A percentile compares a stretch with the other conserved stretches of the same genome.
Evolutionary conservation across 2,797 vertebrate species (phyloP).

Genomic region (Typhlichthys eigenmanni): DNA sequence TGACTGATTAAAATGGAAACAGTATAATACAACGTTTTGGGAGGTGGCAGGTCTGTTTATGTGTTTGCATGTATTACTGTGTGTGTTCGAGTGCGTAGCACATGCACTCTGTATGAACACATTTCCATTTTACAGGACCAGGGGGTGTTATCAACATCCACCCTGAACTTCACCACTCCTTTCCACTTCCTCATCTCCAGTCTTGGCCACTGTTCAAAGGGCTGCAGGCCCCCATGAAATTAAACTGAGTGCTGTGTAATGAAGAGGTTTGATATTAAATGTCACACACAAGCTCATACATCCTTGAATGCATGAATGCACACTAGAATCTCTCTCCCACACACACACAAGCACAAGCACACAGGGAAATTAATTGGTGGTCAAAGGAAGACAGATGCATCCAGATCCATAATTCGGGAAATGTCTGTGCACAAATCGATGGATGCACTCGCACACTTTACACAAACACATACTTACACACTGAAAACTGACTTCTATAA

Average conservation of each 20-base stretch:
- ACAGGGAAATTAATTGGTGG: neutral
- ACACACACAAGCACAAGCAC: conserved; percentile 40
- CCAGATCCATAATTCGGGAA: no score
- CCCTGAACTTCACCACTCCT: conserved; percentile 46
- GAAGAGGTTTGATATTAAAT: conserved; percentile 65
- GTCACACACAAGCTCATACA: conserved; percentile 44
- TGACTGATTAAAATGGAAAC: no score
- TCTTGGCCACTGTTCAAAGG: conserved; percentile 65
- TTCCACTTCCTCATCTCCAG: conserved; percentile 42
- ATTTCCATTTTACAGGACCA: conserved; percentile 44
- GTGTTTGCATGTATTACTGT: conserved; percentile 1
- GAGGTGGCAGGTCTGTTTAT: conserved; percentile 26
- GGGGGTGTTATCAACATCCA: conserved; percentile 55
- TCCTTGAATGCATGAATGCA: no score
- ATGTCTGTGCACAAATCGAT: no score
- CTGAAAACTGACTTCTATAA: no score
- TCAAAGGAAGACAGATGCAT: no score
- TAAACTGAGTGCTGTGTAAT: conserved; percentile 67
- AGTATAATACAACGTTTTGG: neutral
- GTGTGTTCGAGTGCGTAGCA: conserved; percentile 4
- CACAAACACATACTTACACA: no score
- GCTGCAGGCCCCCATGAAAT: conserved; percentile 68
- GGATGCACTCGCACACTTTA: no score
- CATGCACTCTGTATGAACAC: conserved; percentile 15
- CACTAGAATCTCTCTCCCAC: neutral